Conservation (phyloP, 2,797 vertebrate genomes). For the Eleutherodactylus coqui region DNA sequence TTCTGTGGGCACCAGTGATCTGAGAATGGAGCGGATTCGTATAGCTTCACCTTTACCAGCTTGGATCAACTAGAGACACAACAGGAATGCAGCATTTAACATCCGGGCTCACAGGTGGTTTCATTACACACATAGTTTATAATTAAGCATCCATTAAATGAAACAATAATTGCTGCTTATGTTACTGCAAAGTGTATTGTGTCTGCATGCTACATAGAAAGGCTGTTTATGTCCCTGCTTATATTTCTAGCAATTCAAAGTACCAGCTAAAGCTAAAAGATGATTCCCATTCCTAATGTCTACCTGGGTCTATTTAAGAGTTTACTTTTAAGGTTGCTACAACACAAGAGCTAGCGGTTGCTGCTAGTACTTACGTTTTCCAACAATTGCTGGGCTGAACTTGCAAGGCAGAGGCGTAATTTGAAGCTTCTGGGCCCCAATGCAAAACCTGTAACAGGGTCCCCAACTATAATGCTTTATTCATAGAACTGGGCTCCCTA, state of each 20-base stretch:
- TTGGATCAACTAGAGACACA: conserved; percentile 88
- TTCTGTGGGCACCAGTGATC: conserved; percentile 94
- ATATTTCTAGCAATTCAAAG: conserved; percentile 25
- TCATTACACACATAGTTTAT: conserved; percentile 5
- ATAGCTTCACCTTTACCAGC: conserved; percentile 98
- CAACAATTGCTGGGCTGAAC: no score
- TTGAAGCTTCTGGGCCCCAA: no score
- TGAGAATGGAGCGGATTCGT: conserved; percentile 94
- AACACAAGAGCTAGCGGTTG: no score
- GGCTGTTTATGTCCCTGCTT: neutral
- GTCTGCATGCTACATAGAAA: conserved; percentile 8
- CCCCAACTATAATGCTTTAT: no score
- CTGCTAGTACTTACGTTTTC: no score
- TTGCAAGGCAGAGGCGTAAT: no score
- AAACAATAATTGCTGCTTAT: conserved; percentile 44
- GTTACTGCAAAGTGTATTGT: conserved; percentile 14
- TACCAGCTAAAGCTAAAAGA: neutral
- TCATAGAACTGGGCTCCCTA: no score
- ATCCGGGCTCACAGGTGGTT: conserved; percentile 6
- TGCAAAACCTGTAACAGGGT: no score
- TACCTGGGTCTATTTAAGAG: neutral
- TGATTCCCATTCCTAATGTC: neutral
- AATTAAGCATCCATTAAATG: conserved; percentile 46
- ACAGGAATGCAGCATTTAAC: conserved; percentile 37
- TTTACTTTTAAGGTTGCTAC: no score